phyloP scores from a whole-genome alignment of 2,797 vertebrate species.

The Chrosomus eos region DNA sequence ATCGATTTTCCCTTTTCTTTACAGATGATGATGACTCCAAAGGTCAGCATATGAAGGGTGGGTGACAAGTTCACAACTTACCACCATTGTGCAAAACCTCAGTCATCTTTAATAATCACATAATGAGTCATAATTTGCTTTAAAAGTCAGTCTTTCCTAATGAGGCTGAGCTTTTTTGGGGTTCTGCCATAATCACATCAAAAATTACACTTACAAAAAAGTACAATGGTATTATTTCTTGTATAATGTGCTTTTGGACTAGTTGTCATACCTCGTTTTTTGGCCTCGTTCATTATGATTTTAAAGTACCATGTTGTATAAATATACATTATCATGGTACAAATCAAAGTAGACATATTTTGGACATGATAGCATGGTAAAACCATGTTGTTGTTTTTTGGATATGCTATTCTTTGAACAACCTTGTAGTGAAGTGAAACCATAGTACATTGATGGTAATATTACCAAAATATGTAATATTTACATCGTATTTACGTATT shows the following conservation, averaged over 20 bases:
- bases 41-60: conserved; percentile 78
- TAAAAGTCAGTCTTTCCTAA: not conserved
- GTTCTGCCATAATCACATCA: not conserved
- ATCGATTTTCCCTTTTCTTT: conserved; percentile 73
- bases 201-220: conserved; percentile 4
- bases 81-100: conserved; percentile 61
- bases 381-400: not conserved
- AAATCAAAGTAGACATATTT: not conserved
- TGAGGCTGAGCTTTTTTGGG: not conserved
- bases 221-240: not conserved
- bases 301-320: not conserved
- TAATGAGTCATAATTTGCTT: conserved; percentile 34
- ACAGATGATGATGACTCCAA: conserved; percentile 84
- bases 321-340: not conserved
- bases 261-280: not conserved
- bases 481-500: not conserved
- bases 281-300: not conserved
- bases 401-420: too few relatives aligned
- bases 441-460: not conserved
- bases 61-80: conserved; percentile 76
- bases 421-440: not conserved
- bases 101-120: conserved; percentile 40
- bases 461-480: not conserved
- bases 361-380: not conserved
- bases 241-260: not conserved